Conservation (phyloP, 2,797 vertebrate genomes). For the Coluber constrictor region DNA sequence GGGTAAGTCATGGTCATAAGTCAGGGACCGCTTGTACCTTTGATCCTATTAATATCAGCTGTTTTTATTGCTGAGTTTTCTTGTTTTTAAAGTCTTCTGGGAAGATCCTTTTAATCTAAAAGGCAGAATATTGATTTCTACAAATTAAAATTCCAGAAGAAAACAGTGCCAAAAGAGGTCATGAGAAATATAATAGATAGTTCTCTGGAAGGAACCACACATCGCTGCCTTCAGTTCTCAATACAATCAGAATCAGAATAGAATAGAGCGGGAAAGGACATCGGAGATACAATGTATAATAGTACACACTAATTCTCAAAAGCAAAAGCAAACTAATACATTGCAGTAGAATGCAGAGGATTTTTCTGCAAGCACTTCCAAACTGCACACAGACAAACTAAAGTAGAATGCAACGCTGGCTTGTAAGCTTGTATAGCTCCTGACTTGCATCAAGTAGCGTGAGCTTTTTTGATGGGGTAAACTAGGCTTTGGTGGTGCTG, state of each 20-base stretch:
- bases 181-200: not conserved
- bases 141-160: not conserved
- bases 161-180: not conserved
- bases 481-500: not conserved
- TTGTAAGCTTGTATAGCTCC: not conserved
- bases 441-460: not conserved
- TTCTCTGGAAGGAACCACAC: not conserved
- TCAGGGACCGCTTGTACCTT: not conserved
- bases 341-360: not conserved
- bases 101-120: not conserved
- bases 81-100: not conserved
- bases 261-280: too few relatives aligned
- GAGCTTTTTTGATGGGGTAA: not conserved
- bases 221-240: not conserved
- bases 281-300: not conserved
- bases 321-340: not conserved
- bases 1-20: not conserved
- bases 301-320: not conserved
- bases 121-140: not conserved
- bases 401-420: not conserved
- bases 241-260: not conserved
- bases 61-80: not conserved
- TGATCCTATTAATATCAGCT: not conserved
- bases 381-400: not conserved
- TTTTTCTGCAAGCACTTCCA: not conserved